These are phyloP conservation scores for Aphelenchoides fujianensis DNA, from an alignment of 1,140 invertebrate species.

Conservation along the genomic window DNA sequence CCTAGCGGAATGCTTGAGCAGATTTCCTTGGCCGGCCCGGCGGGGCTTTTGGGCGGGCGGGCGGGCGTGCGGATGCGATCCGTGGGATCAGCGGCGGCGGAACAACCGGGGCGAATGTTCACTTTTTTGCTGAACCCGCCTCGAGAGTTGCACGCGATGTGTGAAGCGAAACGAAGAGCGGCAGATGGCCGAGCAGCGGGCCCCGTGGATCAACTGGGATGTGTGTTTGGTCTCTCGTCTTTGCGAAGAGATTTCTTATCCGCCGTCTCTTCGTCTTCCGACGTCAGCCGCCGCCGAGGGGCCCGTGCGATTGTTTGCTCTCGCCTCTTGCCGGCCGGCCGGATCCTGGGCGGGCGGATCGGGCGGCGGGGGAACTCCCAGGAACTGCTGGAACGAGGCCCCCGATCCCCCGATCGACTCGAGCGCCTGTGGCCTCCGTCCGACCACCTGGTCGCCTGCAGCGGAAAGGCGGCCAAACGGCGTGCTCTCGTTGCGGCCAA, in stretches of 20 bases:
- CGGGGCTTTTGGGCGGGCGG: background rate
- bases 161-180: background rate
- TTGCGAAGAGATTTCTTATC: background rate
- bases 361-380: background rate
- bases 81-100: background rate
- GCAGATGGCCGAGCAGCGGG: background rate
- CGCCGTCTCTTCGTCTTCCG: background rate
- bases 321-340: background rate
- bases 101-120: background rate
- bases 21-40: background rate
- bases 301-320: background rate
- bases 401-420: background rate
- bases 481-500: background rate
- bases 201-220: background rate
- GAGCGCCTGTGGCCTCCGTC: background rate
- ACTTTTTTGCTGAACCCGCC: background rate
- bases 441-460: background rate
- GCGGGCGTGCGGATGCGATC: background rate
- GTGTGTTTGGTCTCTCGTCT: constrained; percentile 4
- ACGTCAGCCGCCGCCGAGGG: background rate
- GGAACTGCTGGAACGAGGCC: background rate
- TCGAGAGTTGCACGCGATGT: background rate
- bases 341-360: background rate
- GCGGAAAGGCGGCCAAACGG: background rate
- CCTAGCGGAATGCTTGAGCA: background rate